phyloP scores from a whole-genome alignment of 1,140 invertebrate genomes.

The Tetramorium simillimum region DNA sequence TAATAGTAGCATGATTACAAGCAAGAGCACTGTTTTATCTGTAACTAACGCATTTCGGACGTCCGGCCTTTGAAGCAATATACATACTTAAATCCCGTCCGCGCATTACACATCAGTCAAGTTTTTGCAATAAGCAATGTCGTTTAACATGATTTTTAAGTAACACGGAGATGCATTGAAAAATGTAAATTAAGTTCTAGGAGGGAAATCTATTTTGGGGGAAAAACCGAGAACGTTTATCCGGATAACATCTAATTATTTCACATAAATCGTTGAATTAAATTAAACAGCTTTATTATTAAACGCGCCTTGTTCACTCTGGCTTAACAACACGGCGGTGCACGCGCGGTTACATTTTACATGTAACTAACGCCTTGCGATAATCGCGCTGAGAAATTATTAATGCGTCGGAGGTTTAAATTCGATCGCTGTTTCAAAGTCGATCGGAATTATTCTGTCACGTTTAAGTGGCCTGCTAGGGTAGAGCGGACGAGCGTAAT shows the following conservation, averaged over 20 bases:
- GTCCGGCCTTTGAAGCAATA: constrained; percentile 52
- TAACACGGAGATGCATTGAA: background rate
- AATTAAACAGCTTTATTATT: constrained; percentile 4
- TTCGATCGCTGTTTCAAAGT: constrained; percentile 40
- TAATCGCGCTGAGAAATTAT: constrained; percentile 45
- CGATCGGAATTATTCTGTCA: constrained; percentile 47
- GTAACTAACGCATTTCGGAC: constrained; percentile 55
- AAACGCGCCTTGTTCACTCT: background rate
- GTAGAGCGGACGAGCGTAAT: constrained; percentile 49
- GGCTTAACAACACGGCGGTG: background rate
- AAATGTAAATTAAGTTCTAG: background rate
- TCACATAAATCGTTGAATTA: background rate
- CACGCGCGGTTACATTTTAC: constrained; percentile 1
- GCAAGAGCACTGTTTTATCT: constrained; percentile 45
- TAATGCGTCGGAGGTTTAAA: constrained; percentile 31
- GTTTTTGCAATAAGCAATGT: background rate
- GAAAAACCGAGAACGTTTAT: background rate
- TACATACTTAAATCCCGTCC: constrained; percentile 1
- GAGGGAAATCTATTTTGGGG: background rate
- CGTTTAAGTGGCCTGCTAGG: constrained; percentile 25
- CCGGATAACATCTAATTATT: constrained; percentile 14
- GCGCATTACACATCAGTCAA: background rate
- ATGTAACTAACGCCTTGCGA: constrained; percentile 12
- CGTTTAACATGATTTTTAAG: background rate
- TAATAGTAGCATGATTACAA: constrained; percentile 31